These are phyloP conservation scores for Sebastes steindachneri DNA, from an alignment of 2,797 vertebrate genomes.

Conservation along the genomic window DNA sequence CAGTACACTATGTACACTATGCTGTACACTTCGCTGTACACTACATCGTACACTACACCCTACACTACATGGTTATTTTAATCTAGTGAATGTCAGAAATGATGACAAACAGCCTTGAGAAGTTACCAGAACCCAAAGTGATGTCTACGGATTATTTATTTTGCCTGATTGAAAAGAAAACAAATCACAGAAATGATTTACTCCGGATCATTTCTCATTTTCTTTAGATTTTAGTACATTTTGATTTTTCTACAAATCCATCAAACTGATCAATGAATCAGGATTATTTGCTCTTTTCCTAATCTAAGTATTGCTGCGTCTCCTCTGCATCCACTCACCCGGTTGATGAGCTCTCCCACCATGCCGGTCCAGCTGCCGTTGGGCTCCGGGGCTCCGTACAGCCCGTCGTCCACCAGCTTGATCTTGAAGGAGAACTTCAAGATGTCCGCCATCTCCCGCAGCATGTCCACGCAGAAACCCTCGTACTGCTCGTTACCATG, in stretches of 20 bases:
- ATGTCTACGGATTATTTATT: too few species aligned
- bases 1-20: accelerated
- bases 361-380: constrained; percentile 95
- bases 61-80: too few species aligned
- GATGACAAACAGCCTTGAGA: too few species aligned
- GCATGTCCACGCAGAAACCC: constrained; percentile 95
- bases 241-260: too few species aligned
- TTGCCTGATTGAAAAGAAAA: too few species aligned
- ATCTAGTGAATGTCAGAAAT: too few species aligned
- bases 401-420: constrained; percentile 90
- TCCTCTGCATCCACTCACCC: constrained; percentile 77
- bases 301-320: not conserved
- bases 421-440: constrained; percentile 91
- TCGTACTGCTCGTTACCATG: constrained; percentile 89
- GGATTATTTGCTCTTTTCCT: not conserved
- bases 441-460: constrained; percentile 88
- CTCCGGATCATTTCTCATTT: too few species aligned
- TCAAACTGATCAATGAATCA: too few species aligned
- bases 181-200: too few species aligned
- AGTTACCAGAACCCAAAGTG: too few species aligned
- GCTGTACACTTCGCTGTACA: not conserved
- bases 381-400: constrained; percentile 91
- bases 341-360: constrained; percentile 94
- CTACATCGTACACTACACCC: accelerated
- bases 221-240: too few species aligned